Conservation (phyloP, 1,140 invertebrate species). For the Phenacoccus solenopsis region DNA sequence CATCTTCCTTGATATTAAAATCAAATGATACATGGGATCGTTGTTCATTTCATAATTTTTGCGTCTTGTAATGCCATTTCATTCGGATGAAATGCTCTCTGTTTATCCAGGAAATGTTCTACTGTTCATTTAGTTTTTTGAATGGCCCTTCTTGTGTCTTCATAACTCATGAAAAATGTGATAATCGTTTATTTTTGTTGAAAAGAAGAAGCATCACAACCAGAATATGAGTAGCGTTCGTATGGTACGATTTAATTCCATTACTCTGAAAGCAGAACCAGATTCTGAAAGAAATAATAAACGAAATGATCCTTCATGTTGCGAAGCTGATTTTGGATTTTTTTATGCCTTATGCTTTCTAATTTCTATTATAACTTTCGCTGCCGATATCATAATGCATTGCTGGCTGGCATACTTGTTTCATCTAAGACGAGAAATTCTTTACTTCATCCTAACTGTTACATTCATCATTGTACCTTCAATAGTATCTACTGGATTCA, state of each 20-base stretch:
- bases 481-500: neutral
- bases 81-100: no score
- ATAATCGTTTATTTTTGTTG: no score
- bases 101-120: no score
- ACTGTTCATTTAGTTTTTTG: no score
- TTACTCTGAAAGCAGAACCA: neutral
- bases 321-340: neutral
- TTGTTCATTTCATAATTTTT: no score
- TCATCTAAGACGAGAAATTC: neutral
- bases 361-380: neutral
- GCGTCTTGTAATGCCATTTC: no score
- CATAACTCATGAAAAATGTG: no score
- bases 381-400: neutral
- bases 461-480: neutral
- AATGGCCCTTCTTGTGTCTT: no score
- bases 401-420: neutral
- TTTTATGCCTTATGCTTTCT: neutral
- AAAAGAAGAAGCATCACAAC: no score
- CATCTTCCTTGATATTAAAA: no score
- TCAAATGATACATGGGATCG: no score
- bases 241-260: conserved; percentile 2
- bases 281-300: neutral
- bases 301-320: neutral
- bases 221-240: neutral
- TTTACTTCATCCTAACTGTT: neutral